A percentile compares a stretch with the other conserved stretches of the same genome.
Conservation (phyloP, 2,888 invertebrate genomes). For the Eilema sororculum region DNA sequence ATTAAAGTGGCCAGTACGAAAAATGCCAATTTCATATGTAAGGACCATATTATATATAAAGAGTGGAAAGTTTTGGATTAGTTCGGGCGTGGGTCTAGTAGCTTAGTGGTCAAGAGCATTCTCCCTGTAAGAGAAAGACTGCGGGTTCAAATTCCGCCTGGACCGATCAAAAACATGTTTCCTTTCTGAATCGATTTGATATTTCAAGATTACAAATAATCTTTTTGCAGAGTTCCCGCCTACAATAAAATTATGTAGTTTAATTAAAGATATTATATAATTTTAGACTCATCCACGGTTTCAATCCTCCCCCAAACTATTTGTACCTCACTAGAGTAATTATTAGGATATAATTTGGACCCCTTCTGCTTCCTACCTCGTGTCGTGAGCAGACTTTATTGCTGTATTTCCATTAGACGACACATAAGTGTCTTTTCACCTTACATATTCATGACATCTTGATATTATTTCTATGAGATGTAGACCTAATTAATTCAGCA, state of each 20-base stretch:
- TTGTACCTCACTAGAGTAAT: conserved; percentile 10
- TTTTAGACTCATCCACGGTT: conserved; percentile 8
- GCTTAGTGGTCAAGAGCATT: no score
- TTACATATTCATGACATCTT: conserved; percentile 37
- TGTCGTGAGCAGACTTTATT: conserved; percentile 41
- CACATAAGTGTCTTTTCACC: conserved; percentile 33
- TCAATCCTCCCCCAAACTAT: conserved; percentile 20
- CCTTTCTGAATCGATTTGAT: no score
- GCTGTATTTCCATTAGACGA: conserved; percentile 51
- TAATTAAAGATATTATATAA: conserved; percentile 8
- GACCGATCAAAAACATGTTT: no score
- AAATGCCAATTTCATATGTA: no score
- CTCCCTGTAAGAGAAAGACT: no score
- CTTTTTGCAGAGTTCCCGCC: no score
- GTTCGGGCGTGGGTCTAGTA: no score
- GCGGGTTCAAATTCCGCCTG: no score
- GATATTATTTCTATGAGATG: conserved; percentile 22
- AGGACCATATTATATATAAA: no score
- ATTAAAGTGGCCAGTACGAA: no score
- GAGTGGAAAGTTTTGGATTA: no score
- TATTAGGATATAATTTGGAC: conserved; percentile 32
- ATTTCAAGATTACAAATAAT: no score
- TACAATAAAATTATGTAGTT: conserved; percentile 9
- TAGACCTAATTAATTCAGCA: conserved; percentile 15
- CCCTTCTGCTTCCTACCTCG: conserved; percentile 18